A percentile compares a stretch with the other conserved stretches of the same genome.
These are phyloP conservation scores for Stratiomys singularior DNA, from an alignment of 2,888 invertebrate genomes.

Conservation along the genomic window DNA sequence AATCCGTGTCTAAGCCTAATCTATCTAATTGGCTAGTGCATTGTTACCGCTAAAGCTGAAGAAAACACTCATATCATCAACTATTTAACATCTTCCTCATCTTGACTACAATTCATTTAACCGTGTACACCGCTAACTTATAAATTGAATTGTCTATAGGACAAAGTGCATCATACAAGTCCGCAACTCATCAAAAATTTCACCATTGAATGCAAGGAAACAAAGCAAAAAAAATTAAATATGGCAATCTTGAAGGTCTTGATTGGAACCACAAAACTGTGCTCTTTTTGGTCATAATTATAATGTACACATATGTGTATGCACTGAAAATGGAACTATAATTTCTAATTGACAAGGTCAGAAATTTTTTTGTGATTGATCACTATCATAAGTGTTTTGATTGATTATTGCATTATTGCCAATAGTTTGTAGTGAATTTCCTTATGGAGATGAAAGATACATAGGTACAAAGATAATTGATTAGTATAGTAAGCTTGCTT, in stretches of 20 bases:
- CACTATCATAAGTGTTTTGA: constrained; percentile 39
- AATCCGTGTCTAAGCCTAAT: not conserved
- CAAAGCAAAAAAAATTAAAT: not conserved
- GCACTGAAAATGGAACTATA: constrained; percentile 5
- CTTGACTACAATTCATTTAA: not conserved
- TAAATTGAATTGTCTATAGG: not conserved
- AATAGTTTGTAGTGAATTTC: not conserved
- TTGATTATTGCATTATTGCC: constrained; percentile 31
- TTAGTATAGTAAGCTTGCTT: not conserved
- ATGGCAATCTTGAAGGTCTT: constrained; percentile 29
- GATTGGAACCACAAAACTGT: not conserved
- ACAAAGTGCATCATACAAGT: not conserved
- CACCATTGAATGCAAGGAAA: not conserved
- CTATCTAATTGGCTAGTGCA: not conserved
- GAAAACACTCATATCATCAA: constrained; percentile 7
- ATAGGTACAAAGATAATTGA: constrained; percentile 19
- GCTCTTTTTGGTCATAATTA: constrained; percentile 21
- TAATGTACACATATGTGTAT: not conserved
- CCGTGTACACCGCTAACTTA: not conserved
- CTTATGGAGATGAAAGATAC: not conserved
- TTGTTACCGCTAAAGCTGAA: not conserved
- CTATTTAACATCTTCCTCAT: not conserved
- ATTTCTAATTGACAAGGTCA: constrained; percentile 23
- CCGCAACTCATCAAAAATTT: not conserved
- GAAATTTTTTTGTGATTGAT: constrained; percentile 13